Evolutionary conservation across 2,888 invertebrate genomes (phyloP), one percentile per base, ranked within the genome.

Genomic region (Pocota personata): DNA sequence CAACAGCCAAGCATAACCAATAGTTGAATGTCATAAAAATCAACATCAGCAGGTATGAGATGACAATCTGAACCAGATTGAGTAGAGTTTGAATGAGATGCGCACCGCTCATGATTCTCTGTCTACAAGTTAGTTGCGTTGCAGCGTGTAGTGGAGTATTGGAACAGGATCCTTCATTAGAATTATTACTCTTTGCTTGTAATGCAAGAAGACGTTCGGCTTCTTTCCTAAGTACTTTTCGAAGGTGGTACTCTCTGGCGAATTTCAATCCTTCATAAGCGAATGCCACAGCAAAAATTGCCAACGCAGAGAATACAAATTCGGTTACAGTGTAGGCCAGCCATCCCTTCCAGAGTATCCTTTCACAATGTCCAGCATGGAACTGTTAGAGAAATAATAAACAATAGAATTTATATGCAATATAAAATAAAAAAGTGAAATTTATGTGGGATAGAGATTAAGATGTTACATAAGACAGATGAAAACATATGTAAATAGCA

Each of bases 211-310:
- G 62, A 5, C 89, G 88, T 35, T 89, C 88, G 1, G 88, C 82
- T 76, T 89, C 88, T 55, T 88, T 88, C 16, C 89, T 89, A 0
- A 89, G 88, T 3, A 89, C 88, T 21, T 88, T 79, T 2, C 89
- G 88, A 16, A 89, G 57, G 43, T 90, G 86, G 10, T 89, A 93
- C 88, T 94, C 94, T 0, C 95, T 91, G 90, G 93, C 96, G 93
- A 97, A 98, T 93, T 99, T 99, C 2, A 99, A 94, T 0, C 97
- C 98, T 93, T 99, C 99, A 91, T 99, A 99, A n/a, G 98, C 93
- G 24, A 98, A 95, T 0, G 97, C 97, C 90, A 98, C 95, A 62
- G 97, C 94, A 92, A 98, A 97, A 88, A 99, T 96, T 57, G 96
- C 97, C 71, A 98, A 93, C 91, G 97, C 97, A 0, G 99, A 98